phyloP scores from a whole-genome alignment of 2,888 invertebrate species.

The Monoplex corrugatus region DNA sequence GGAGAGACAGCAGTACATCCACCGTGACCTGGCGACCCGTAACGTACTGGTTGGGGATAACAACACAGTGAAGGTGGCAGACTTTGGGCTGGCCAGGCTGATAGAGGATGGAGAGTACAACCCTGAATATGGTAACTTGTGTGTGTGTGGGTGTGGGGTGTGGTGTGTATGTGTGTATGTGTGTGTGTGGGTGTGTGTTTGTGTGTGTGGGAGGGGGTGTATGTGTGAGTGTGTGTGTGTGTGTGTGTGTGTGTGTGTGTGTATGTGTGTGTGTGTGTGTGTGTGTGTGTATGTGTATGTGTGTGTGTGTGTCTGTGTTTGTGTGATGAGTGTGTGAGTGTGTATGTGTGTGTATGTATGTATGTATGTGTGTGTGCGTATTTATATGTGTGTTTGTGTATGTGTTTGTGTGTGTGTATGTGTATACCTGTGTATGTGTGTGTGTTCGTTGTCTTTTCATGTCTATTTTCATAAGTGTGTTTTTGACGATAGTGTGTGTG shows the following conservation, averaged over 20 bases:
- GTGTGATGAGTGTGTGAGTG: neutral
- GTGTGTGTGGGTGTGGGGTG: neutral
- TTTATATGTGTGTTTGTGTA: too few relatives aligned
- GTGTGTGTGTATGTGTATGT: neutral
- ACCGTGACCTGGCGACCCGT: conserved; percentile 83
- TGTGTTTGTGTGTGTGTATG: too few relatives aligned
- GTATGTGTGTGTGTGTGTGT: neutral
- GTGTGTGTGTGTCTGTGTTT: neutral
- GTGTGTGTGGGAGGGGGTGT: neutral
- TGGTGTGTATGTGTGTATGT: neutral
- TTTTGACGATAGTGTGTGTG: too few relatives aligned
- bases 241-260: neutral
- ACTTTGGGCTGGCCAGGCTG: conserved; percentile 97
- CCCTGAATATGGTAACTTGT: conserved; percentile 82
- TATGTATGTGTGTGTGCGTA: too few relatives aligned
- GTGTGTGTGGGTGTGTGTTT: neutral
- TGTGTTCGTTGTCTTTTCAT: too few relatives aligned
- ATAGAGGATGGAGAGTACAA: conserved; percentile 98
- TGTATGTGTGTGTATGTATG: neutral
- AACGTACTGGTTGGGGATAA: conserved; percentile 83
- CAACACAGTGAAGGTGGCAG: conserved; percentile 89
- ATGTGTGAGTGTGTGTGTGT: neutral
- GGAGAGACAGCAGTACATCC: conserved; percentile 95
- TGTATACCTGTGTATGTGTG: neutral
- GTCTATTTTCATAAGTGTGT: too few relatives aligned